Percentiles rank a stretch among this genome's conserved stretches.
Conservation (phyloP, 2,888 invertebrate species). For the Xiphydria camelus region DNA sequence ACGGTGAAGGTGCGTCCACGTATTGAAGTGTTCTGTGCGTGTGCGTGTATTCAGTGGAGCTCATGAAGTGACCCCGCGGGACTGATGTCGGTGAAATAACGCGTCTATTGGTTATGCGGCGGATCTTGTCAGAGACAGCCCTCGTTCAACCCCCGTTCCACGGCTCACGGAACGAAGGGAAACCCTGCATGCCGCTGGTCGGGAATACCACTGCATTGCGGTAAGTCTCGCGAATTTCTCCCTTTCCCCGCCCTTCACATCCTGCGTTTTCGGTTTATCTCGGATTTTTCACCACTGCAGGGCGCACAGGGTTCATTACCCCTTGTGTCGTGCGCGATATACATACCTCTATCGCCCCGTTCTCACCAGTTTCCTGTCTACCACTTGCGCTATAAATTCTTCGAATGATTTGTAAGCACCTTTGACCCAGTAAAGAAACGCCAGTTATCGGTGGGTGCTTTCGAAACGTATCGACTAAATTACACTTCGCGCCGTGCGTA, state of each 20-base stretch:
- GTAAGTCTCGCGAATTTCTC: constrained; percentile 41
- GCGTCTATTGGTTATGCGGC: constrained; percentile 44
- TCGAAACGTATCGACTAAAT: too few species aligned
- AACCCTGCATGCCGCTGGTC: constrained; percentile 38
- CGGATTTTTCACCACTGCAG: too few species aligned
- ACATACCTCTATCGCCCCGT: constrained; percentile 10
- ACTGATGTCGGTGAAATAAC: constrained; percentile 24
- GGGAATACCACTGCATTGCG: constrained; percentile 46
- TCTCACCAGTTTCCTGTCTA: too few species aligned
- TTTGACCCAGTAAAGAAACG: too few species aligned
- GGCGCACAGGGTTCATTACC: constrained; percentile 21
- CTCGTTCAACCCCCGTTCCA: constrained; percentile 44
- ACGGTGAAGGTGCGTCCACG: constrained; percentile 3
- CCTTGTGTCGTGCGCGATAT: constrained; percentile 11
- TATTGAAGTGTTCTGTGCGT: not conserved
- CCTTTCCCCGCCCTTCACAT: too few species aligned
- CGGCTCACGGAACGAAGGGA: constrained; percentile 28
- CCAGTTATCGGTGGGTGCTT: too few species aligned
- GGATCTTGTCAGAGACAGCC: constrained; percentile 40
- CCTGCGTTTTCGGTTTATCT: too few species aligned
- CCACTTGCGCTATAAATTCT: too few species aligned
- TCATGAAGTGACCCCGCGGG: not conserved
- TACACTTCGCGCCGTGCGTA: too few species aligned
- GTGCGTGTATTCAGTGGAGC: constrained; percentile 7
- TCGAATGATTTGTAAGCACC: too few species aligned